Conservation (phyloP, 2,888 invertebrate species). For the Monochamus alternatus region DNA sequence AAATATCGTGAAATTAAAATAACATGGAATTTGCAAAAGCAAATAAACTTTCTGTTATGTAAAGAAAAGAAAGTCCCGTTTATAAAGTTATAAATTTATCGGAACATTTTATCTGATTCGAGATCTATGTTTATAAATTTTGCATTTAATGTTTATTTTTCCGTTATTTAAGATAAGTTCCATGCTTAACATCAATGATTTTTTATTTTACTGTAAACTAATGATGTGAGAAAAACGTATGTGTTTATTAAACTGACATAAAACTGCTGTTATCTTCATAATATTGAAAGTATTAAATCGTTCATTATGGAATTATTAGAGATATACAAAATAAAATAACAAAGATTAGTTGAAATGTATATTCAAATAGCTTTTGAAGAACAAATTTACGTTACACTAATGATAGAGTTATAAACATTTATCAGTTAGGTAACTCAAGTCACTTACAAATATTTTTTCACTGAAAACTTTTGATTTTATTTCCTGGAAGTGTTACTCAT, state of each 20-base stretch:
- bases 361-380: slow-evolving; percentile 39
- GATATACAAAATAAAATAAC: slow-evolving; percentile 45
- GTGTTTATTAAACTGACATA: slow-evolving; percentile 52
- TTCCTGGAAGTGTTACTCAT: neutral
- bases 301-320: slow-evolving; percentile 47
- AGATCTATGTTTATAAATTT: slow-evolving; percentile 44
- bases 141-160: slow-evolving; percentile 47
- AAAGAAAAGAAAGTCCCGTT: slow-evolving; percentile 23
- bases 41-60: slow-evolving; percentile 23
- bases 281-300: slow-evolving; percentile 49
- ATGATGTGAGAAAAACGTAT: slow-evolving; percentile 52
- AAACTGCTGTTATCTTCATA: slow-evolving; percentile 46
- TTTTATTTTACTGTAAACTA: slow-evolving; percentile 50
- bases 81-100: slow-evolving; percentile 35
- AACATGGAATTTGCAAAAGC: slow-evolving; percentile 25
- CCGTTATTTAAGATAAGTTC: slow-evolving; percentile 53
- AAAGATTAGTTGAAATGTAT: slow-evolving; percentile 47
- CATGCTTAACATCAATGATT: slow-evolving; percentile 54
- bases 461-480: neutral
- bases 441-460: slow-evolving; percentile 16
- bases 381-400: slow-evolving; percentile 33
- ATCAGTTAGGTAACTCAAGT: slow-evolving; percentile 30
- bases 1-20: slow-evolving; percentile 10
- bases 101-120: slow-evolving; percentile 33
- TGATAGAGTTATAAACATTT: slow-evolving; percentile 32